phyloP scores from a whole-genome alignment of 1,140 invertebrate species.

The Bombyx mandarina region DNA sequence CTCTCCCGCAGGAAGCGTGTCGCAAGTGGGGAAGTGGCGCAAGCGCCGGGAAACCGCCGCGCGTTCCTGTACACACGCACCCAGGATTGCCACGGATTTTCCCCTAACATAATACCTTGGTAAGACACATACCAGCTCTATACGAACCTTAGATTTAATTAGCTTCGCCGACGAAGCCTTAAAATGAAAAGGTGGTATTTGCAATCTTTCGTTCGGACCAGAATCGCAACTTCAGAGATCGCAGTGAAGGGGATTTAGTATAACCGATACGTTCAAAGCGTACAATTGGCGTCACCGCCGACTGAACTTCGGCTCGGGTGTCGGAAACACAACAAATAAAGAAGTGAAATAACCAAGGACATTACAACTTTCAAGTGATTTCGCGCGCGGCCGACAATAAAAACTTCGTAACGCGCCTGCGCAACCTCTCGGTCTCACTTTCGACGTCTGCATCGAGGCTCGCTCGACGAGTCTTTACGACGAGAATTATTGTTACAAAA shows the following conservation, averaged over 20 bases:
- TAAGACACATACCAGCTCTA: constrained; percentile 24
- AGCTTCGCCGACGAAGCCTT: not conserved
- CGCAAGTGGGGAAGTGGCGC: constrained; percentile 63
- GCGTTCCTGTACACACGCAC: constrained; percentile 42
- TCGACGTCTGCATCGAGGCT: constrained; percentile 51
- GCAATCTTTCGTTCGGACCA: constrained; percentile 3
- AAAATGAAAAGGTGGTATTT: not conserved
- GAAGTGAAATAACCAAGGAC: constrained; percentile 69
- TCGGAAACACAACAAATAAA: constrained; percentile 65
- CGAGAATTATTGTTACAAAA: constrained; percentile 58
- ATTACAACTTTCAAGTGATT: constrained; percentile 70
- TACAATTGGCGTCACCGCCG: constrained; percentile 47
- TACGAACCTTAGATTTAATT: not conserved
- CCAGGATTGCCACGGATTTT: constrained; percentile 40
- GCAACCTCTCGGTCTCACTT: constrained; percentile 67
- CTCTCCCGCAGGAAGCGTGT: constrained; percentile 64
- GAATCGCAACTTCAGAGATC: constrained; percentile 30
- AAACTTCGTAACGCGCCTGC: constrained; percentile 66
- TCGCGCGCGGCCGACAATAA: constrained; percentile 68
- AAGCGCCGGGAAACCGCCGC: constrained; percentile 49
- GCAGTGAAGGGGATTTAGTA: constrained; percentile 44
- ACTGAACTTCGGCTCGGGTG: constrained; percentile 55
- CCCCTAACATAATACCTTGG: constrained; percentile 38
- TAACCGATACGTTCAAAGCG: constrained; percentile 36
- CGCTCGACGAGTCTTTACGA: constrained; percentile 27